Evolutionary conservation across 2,888 invertebrate species (phyloP), one percentile per base, ranked within the genome.

Genomic region (Pantelozetes paolii): DNA sequence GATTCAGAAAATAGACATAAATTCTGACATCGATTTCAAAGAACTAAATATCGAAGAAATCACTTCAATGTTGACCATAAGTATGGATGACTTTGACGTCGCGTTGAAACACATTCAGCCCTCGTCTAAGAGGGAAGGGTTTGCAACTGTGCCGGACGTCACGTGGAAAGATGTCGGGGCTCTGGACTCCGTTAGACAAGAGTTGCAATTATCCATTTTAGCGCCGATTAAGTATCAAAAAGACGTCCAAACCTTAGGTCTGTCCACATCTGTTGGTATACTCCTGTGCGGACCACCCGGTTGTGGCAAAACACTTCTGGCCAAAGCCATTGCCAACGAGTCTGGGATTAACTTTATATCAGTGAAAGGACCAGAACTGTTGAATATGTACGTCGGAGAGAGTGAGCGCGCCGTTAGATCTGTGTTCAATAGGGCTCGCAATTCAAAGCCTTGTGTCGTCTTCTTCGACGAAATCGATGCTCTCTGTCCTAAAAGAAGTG

Each of bases 311-410:
- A 99, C 99, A 0, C 85, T 99, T 36, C 83, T 99, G 71, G 99
- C 98, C 1, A 99, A 99, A 83, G 99, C 98, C 30, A 89, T 99
- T 50, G 98, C 99, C 0, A 98, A 98, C 84, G 98, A 99, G 84
- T 94, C 97, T 50, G 96, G 96, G 42, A 92, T 99, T 54, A 99
- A 98, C 84, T 99, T 99, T 80, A 95, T 99, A 79, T 95, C 96
- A 9, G 96, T 99, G 0, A 99, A 98, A 84, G 99, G 99, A 20
- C 98, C 99, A 0, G 99, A 99, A 83, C 84, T 99, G 72, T 85
- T 99, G 74, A 98, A 95, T 81, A 99, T 98, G 98, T 99, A 98
- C 83, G 95, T 99, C 23, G 99, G 99, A 75, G 98, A 99, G 84
- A 97, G 96, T 83, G 99, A 99, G 83, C 87, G 92, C 79, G 96